Percentiles rank a stretch among this genome's conserved stretches.
Evolutionary conservation across 2,797 vertebrate species (phyloP).

Genomic region (Sebastes nivosus): DNA sequence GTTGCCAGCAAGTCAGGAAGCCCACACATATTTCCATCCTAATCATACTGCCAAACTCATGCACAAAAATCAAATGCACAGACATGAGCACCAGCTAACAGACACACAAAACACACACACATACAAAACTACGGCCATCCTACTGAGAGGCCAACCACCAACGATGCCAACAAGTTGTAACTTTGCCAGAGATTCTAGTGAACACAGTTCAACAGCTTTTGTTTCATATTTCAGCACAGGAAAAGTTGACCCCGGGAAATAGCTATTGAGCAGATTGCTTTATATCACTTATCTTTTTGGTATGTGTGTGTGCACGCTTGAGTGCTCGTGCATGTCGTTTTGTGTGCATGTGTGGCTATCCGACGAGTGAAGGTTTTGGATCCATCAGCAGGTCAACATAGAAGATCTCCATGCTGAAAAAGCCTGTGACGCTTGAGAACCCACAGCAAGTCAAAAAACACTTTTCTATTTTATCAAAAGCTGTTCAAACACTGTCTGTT

Average conservation of each 20-base stretch:
- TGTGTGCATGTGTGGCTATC: neutral
- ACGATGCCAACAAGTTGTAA: conserved; percentile 36
- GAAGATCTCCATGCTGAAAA: conserved; percentile 21
- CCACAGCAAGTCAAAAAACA: conserved; percentile 27
- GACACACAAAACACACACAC: conserved; percentile 35
- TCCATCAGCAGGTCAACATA: conserved; percentile 5
- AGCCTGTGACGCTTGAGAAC: conserved; percentile 26
- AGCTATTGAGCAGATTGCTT: conserved; percentile 25
- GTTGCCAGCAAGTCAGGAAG: conserved; percentile 55
- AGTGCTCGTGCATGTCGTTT: neutral
- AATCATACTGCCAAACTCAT: conserved; percentile 48
- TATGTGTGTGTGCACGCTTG: neutral
- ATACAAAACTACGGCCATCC: conserved; percentile 21
- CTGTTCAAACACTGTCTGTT: conserved; percentile 59
- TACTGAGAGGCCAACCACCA: conserved; percentile 14
- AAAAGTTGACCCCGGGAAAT: conserved; percentile 35
- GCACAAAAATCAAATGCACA: conserved; percentile 29
- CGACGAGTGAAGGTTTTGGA: neutral
- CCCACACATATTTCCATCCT: conserved; percentile 54
- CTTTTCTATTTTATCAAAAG: conserved; percentile 44
- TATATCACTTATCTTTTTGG: conserved; percentile 5
- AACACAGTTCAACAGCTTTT: conserved; percentile 32
- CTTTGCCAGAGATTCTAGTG: conserved; percentile 16
- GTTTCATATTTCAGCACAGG: conserved; percentile 35
- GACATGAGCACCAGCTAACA: conserved; percentile 20